Evolutionary conservation across 1,140 invertebrate genomes (phyloP).

Genomic region (Neocloeon triangulifer): DNA sequence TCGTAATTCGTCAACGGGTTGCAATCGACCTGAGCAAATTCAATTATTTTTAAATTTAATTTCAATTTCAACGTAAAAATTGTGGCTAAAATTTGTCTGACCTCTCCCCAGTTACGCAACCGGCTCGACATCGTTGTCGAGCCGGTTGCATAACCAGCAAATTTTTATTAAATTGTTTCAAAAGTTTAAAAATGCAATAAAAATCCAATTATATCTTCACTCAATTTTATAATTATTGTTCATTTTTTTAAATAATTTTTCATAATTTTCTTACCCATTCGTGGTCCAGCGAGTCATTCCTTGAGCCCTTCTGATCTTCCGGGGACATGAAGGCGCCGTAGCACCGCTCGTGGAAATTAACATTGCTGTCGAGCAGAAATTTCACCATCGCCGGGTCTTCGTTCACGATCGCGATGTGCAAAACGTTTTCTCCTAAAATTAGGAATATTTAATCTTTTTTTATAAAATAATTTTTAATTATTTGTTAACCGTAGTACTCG

Average conservation of each 20-base stretch:
- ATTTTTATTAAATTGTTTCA: no score
- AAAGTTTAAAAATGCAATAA: no score
- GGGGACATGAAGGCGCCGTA: conserved; percentile 92
- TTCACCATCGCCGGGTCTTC: conserved; percentile 96
- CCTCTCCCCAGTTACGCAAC: no score
- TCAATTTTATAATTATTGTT: no score
- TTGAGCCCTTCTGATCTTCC: conserved; percentile 85
- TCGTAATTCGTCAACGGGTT: conserved; percentile 91
- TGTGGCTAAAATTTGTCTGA: no score
- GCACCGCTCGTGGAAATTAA: conserved; percentile 73
- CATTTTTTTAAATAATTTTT: no score
- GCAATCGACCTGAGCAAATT: no score
- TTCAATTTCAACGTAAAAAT: no score
- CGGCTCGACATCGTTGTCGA: no score
- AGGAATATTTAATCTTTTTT: conserved; percentile 1
- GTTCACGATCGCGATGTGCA: conserved; percentile 96
- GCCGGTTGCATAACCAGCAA: no score
- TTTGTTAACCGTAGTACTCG: conserved; percentile 74
- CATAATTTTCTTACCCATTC: conserved; percentile 86
- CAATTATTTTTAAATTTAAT: no score
- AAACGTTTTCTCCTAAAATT: conserved; percentile 52
- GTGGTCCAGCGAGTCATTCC: conserved; percentile 68
- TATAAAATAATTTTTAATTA: background rate
- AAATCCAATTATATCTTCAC: no score
- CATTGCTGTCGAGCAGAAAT: conserved; percentile 76